Conservation (phyloP, 2,113 vertebrate genomes). For the Notiomystis cincta region DNA sequence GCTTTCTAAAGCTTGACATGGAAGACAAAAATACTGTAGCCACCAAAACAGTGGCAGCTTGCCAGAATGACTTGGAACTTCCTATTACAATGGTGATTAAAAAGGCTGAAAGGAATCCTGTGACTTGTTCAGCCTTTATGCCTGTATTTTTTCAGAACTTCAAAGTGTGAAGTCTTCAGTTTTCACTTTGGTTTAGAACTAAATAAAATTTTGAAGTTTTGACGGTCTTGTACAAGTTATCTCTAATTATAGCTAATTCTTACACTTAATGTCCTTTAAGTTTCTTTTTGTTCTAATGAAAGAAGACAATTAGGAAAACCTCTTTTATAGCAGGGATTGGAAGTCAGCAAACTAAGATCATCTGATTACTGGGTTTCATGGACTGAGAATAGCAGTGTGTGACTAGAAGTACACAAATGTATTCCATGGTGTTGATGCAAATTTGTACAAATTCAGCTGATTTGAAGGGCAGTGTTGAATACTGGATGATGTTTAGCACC, state of each 20-base stretch:
- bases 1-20: background rate
- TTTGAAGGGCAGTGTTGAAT: background rate
- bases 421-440: background rate
- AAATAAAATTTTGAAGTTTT: background rate
- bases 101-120: background rate
- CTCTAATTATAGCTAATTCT: background rate
- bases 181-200: background rate
- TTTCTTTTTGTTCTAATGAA: background rate
- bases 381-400: background rate
- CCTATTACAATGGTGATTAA: background rate
- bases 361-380: background rate
- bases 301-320: background rate
- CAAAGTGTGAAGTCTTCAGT: background rate
- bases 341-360: rapidly evolving
- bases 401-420: background rate
- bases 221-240: background rate
- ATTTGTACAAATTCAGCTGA: background rate
- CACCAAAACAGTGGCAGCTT: background rate
- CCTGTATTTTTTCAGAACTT: background rate
- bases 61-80: background rate
- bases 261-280: background rate
- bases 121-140: background rate
- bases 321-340: background rate
- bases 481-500: background rate
- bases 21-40: background rate